Evolutionary conservation across 2,797 vertebrate species (phyloP).

Genomic region (Orestias chungarensis): DNA sequence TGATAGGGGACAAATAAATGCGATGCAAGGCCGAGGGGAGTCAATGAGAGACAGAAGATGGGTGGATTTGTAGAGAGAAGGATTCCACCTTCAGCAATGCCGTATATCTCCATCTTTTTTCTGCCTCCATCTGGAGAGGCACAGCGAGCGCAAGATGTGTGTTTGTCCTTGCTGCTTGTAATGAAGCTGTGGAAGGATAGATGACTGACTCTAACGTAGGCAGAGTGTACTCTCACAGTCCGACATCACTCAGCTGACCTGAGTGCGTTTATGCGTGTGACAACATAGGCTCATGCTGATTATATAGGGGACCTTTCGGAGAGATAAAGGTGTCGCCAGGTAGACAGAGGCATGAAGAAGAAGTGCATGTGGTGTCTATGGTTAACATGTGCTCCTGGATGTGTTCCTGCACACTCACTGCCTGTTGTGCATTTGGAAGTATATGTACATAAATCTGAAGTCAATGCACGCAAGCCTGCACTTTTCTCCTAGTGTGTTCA

Average conservation of each 20-base stretch:
- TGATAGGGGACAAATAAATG: constrained; percentile 51
- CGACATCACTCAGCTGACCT: constrained; percentile 69
- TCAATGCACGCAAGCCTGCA: constrained; percentile 9
- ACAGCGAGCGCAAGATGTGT: constrained; percentile 67
- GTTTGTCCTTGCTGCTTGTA: constrained; percentile 80
- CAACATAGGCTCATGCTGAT: constrained; percentile 69
- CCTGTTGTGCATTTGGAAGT: constrained; percentile 20
- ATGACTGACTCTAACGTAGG: constrained; percentile 77
- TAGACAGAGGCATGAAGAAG: constrained; percentile 39
- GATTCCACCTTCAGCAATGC: constrained; percentile 62
- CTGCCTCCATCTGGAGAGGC: constrained; percentile 65
- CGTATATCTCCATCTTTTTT: constrained; percentile 52
- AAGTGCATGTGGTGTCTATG: constrained; percentile 12
- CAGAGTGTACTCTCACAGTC: constrained; percentile 68
- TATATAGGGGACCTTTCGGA: constrained; percentile 57
- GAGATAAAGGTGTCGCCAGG: constrained; percentile 56
- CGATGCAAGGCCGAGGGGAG: constrained; percentile 68
- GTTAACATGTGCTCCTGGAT: constrained; percentile 10
- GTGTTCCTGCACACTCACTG: constrained; percentile 24
- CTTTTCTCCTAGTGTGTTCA: constrained; percentile 20
- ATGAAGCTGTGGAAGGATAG: constrained; percentile 79
- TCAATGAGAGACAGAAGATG: constrained; percentile 48
- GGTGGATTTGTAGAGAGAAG: constrained; percentile 42
- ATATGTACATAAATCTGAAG: constrained; percentile 32
- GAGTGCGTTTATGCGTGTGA: constrained; percentile 48